These are phyloP conservation scores for Neuroscelio doddi DNA, from an alignment of 2,888 invertebrate species.

Conservation along the genomic window DNA sequence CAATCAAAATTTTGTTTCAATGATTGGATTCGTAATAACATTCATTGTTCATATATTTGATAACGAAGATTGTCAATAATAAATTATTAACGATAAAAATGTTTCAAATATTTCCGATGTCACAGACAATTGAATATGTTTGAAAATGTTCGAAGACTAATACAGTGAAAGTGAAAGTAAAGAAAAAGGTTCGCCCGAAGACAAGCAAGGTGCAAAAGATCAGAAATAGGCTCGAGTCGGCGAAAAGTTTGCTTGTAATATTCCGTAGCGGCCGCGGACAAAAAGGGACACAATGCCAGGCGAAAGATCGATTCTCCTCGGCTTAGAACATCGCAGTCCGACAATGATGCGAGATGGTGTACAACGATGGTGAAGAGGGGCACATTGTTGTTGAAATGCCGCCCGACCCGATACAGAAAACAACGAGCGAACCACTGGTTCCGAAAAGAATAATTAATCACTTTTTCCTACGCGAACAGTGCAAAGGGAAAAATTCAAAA, in stretches of 20 bases:
- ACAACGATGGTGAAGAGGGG: slow-evolving; percentile 36
- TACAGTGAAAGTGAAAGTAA: slow-evolving; percentile 1
- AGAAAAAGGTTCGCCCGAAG: slow-evolving; percentile 32
- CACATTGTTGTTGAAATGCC: slow-evolving; percentile 60
- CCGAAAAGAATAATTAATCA: slow-evolving; percentile 67
- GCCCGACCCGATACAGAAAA: slow-evolving; percentile 56
- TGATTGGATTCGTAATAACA: no score
- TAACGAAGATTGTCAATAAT: no score
- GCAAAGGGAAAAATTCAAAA: slow-evolving; percentile 27
- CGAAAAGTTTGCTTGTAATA: slow-evolving; percentile 61
- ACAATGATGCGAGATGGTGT: slow-evolving; percentile 37
- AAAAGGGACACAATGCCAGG: slow-evolving; percentile 68
- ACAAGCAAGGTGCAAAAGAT: slow-evolving; percentile 36
- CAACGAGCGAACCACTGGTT: slow-evolving; percentile 60
- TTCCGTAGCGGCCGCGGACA: slow-evolving; percentile 63
- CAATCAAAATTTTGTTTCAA: no score
- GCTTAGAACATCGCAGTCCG: slow-evolving; percentile 45
- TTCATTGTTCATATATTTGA: no score
- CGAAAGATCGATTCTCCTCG: slow-evolving; percentile 69
- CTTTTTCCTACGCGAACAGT: slow-evolving; percentile 51
- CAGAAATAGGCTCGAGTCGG: slow-evolving; percentile 42
- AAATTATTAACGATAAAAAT: no score
- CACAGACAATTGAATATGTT: no score
- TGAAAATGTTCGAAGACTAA: no score
- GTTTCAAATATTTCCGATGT: no score